Percentiles rank a stretch among this genome's conserved stretches.
phyloP scores from a whole-genome alignment of 2,797 vertebrate species.

The Manis crassicaudata region DNA sequence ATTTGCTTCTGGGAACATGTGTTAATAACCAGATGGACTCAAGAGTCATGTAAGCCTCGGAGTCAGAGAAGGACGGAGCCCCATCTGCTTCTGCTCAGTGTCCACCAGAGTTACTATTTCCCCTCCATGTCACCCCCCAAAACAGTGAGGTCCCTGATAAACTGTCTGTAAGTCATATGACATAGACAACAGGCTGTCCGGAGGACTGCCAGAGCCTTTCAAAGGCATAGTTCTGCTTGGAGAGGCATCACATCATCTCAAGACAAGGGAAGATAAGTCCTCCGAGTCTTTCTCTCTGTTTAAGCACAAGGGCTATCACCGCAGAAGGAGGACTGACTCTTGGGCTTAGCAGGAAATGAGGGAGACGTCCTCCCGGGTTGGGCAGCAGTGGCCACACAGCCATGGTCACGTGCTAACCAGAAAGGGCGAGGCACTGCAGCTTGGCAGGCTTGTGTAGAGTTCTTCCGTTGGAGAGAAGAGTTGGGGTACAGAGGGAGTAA shows the following conservation, averaged over 20 bases:
- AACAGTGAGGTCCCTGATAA: background rate
- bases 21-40: background rate
- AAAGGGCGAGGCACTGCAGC: background rate
- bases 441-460: background rate
- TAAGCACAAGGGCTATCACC: background rate
- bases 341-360: background rate
- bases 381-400: too few relatives aligned
- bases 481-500: background rate
- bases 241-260: background rate
- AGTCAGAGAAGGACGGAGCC: background rate
- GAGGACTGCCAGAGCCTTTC: background rate
- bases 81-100: background rate
- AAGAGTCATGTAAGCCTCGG: background rate
- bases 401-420: background rate
- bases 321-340: background rate
- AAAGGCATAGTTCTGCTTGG: background rate
- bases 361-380: background rate
- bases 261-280: background rate
- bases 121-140: background rate
- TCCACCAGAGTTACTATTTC: background rate
- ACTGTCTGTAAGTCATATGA: background rate
- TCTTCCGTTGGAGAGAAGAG: background rate
- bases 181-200: background rate
- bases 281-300: slow-evolving; percentile 11
- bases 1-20: background rate